phyloP scores from a whole-genome alignment of 2,797 vertebrate species.

The Vespertilio murinus region DNA sequence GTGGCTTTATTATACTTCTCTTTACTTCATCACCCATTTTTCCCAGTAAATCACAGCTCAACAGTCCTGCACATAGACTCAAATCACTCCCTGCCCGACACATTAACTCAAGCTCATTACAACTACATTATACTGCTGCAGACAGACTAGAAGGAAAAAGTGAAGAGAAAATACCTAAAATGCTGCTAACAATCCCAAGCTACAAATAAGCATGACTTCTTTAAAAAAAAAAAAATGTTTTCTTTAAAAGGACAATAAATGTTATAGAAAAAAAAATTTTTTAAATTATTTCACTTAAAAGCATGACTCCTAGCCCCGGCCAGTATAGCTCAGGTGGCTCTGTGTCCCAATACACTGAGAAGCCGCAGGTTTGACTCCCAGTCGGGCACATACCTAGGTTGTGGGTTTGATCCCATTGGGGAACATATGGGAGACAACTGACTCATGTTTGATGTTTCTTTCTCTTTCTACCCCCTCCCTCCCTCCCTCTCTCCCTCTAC shows the following conservation, averaged over 20 bases:
- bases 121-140: background rate
- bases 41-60: background rate
- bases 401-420: background rate
- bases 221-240: background rate
- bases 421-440: background rate
- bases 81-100: background rate
- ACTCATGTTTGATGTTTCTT: background rate
- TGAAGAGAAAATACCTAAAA: constrained; percentile 8
- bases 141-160: background rate
- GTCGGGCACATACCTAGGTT: background rate
- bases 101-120: background rate
- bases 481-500: background rate
- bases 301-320: background rate
- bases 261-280: background rate
- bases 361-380: background rate
- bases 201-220: constrained; percentile 16
- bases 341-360: background rate
- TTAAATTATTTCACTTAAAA: background rate
- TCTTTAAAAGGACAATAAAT: background rate
- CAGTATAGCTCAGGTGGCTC: background rate
- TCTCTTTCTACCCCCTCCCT: background rate
- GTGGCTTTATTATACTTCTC: background rate
- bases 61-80: background rate
- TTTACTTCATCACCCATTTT: constrained; percentile 30
- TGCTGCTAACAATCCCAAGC: background rate